These are phyloP conservation scores for Aphyosemion australe DNA, from an alignment of 2,113 vertebrate genomes.

Conservation along the genomic window DNA sequence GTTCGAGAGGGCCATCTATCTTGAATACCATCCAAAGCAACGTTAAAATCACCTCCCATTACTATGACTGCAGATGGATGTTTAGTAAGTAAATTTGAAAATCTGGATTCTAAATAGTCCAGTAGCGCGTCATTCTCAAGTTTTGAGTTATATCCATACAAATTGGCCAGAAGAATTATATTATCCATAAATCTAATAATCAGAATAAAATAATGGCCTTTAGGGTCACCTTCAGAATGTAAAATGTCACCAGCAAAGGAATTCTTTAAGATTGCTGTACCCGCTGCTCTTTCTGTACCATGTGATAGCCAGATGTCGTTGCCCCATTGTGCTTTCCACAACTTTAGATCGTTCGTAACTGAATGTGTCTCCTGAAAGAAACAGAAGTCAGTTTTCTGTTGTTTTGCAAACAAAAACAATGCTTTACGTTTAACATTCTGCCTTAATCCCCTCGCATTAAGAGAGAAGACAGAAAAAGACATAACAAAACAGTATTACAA, in stretches of 20 bases:
- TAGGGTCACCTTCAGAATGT: background rate
- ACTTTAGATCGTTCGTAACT: background rate
- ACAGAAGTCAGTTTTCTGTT: background rate
- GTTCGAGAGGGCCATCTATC: no score
- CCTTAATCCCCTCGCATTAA: slow-evolving; percentile 14
- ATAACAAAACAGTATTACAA: no score
- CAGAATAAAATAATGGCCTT: background rate
- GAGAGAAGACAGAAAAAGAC: slow-evolving; percentile 11
- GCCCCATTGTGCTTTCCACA: slow-evolving; percentile 4
- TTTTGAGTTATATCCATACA: background rate
- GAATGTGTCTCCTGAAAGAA: background rate
- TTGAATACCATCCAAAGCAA: no score
- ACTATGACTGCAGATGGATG: no score
- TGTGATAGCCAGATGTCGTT: background rate
- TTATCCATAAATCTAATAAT: no score
- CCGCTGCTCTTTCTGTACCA: background rate
- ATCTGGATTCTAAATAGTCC: no score
- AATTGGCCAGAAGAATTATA: no score
- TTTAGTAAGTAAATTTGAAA: no score
- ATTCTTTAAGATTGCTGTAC: background rate
- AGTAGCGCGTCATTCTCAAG: background rate
- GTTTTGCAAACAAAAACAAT: slow-evolving; percentile 5
- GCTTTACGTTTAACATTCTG: slow-evolving; percentile 6
- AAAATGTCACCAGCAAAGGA: background rate
- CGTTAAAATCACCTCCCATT: no score